Conservation (phyloP, 1,140 invertebrate species). For the Solenopsis invicta region DNA sequence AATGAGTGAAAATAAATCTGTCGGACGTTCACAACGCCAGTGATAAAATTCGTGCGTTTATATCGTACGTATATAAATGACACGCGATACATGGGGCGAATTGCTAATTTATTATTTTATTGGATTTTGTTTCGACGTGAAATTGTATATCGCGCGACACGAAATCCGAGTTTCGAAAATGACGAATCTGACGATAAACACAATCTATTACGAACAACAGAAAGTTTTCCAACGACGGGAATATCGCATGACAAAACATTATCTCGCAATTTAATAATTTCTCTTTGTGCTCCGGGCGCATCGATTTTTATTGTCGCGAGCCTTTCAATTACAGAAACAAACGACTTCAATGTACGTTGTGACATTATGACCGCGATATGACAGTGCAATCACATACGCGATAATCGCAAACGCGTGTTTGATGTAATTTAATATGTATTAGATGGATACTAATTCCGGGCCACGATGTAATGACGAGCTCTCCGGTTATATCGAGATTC, state of each 20-base stretch:
- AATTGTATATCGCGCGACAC: neutral
- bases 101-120: slow-evolving; percentile 42
- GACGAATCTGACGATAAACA: neutral
- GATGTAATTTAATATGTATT: slow-evolving; percentile 51
- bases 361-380: slow-evolving; percentile 11
- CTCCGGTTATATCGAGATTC: slow-evolving; percentile 22
- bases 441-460: slow-evolving; percentile 44
- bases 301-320: neutral
- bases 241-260: neutral
- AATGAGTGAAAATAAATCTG: slow-evolving; percentile 42
- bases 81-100: neutral
- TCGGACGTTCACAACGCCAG: neutral
- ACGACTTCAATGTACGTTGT: neutral
- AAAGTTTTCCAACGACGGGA: slow-evolving; percentile 2
- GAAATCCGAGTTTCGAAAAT: slow-evolving; percentile 18
- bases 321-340: slow-evolving; percentile 4
- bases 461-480: slow-evolving; percentile 34
- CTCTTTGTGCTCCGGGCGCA: neutral
- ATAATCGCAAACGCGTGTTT: slow-evolving; percentile 36
- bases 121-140: slow-evolving; percentile 22
- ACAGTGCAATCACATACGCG: slow-evolving; percentile 10
- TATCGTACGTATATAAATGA: neutral
- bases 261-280: slow-evolving; percentile 30
- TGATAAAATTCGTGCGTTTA: slow-evolving; percentile 6
- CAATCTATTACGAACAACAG: neutral